These are phyloP conservation scores for Bombus balteatus DNA, from an alignment of 1,140 invertebrate genomes.

Conservation along the genomic window DNA sequence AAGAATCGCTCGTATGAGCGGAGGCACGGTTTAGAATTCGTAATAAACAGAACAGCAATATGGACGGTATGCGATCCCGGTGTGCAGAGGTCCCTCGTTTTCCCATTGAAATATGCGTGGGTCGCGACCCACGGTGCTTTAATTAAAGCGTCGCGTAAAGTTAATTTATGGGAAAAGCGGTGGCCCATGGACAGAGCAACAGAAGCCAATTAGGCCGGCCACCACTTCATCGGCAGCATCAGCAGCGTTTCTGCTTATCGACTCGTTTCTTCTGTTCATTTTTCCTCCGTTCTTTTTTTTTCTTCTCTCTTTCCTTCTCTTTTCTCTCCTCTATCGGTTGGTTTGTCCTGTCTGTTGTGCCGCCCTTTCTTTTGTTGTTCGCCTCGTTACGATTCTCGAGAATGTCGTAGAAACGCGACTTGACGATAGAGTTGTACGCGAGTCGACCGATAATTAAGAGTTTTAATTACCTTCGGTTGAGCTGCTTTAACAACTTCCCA, in stretches of 20 bases:
- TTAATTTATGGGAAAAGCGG: slow-evolving; percentile 68
- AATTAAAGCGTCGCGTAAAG: slow-evolving; percentile 69
- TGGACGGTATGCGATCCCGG: slow-evolving; percentile 6
- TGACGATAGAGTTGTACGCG: slow-evolving; percentile 45
- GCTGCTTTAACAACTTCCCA: slow-evolving; percentile 42
- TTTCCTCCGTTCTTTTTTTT: background rate
- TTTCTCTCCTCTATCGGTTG: slow-evolving; percentile 30
- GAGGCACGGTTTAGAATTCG: background rate
- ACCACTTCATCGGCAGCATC: slow-evolving; percentile 58
- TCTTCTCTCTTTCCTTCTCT: background rate
- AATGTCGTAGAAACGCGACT: slow-evolving; percentile 40
- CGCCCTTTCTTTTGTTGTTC: slow-evolving; percentile 60
- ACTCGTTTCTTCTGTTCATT: slow-evolving; percentile 25
- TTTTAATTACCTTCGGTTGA: slow-evolving; percentile 63
- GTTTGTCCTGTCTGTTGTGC: slow-evolving; percentile 52
- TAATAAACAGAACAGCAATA: slow-evolving; percentile 51
- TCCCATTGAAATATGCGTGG: slow-evolving; percentile 46
- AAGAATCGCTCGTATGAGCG: background rate
- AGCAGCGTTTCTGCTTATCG: slow-evolving; percentile 56
- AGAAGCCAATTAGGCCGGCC: slow-evolving; percentile 71
- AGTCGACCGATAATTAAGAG: slow-evolving; percentile 59
- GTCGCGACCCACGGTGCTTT: slow-evolving; percentile 59
- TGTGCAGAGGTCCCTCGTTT: slow-evolving; percentile 32
- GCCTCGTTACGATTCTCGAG: slow-evolving; percentile 62
- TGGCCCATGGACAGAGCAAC: slow-evolving; percentile 65